Conservation (phyloP, 2,888 invertebrate genomes). For the Proisotoma minuta region DNA sequence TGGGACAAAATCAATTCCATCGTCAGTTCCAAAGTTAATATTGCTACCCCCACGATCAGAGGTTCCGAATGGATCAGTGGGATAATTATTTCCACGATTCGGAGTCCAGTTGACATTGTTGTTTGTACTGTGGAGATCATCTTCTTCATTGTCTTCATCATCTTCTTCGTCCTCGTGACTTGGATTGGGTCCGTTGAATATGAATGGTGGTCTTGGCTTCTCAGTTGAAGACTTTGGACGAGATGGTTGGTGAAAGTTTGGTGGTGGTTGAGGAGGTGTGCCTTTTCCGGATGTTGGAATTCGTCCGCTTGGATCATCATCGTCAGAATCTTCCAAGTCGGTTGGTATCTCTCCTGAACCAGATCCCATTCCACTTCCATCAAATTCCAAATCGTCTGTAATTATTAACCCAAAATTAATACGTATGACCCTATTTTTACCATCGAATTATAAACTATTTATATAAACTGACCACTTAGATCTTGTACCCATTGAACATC, state of each 20-base stretch:
- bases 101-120: conserved; percentile 23
- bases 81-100: conserved; percentile 1
- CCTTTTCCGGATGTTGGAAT: conserved; percentile 24
- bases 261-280: not conserved
- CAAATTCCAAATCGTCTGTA: conserved; percentile 39
- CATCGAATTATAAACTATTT: not conserved
- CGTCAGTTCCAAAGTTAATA: conserved; percentile 2
- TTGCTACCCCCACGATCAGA: not conserved
- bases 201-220: conserved; percentile 32
- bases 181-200: conserved; percentile 25
- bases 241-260: conserved; percentile 11
- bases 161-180: conserved; percentile 26
- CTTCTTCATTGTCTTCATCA: conserved; percentile 31
- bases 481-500: conserved; percentile 81
- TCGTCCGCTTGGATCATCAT: conserved; percentile 45
- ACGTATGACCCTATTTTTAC: not conserved
- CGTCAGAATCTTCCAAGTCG: conserved; percentile 45
- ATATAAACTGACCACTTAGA: conserved; percentile 52
- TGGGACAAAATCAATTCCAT: conserved; percentile 21
- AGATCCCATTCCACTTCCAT: conserved; percentile 41
- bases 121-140: conserved; percentile 27
- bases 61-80: not conserved
- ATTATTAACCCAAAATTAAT: not conserved
- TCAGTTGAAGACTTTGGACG: conserved; percentile 33
- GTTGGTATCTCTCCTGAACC: conserved; percentile 42